Base-by-base conservation (phyloP, 2,888 invertebrate species). In the Eupithecia insigniata region DNA sequence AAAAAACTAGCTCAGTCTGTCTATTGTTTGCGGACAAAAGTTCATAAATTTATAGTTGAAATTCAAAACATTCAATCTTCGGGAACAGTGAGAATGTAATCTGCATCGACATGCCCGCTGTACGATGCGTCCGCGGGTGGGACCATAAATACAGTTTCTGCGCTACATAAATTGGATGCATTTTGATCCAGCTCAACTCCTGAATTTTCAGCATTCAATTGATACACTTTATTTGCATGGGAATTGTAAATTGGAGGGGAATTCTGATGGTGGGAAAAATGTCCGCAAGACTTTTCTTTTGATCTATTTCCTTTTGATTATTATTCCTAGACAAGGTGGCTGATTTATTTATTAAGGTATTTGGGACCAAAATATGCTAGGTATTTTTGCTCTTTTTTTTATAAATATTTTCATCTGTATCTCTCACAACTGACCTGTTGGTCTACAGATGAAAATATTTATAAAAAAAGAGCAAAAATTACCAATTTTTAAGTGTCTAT, bases 61-160 rank as follows among this genome's bases (percentile, higher is more conserved):
- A 73, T 71, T 73, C 72, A 74, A 76, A 78, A 76, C 75, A 71
- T 73, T 74, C 77, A 76, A 74, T 75, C 75, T 73, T 71, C 69
- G 72, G 75, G 60, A 70, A 73, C 73, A 76, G 71, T 76, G 74
- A 69, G 72, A 77, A 72, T 76, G 74, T 76, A 78, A 74, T 78
- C 76, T 77, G 66, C 74, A 71, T 73, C 75, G 79, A 76, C 79
- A 79, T 72, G 73, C 70, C 70, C 69, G 75, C 71, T 76, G 77
- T 70, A 76, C 73, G 75, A 69, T 72, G 72, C 70, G 73, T 77
- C 72, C 76, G 55, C 71, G 71, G n/a, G 22, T 69, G 73, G 70
- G 71, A 72, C 75, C 74, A 75, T 75, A 76, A 77, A 79, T 75
- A 77, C 74, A n/a, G 70, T 46, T 46, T 67, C 74, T 77, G 71